Conservation (phyloP, 1,140 invertebrate genomes). For the Monomorium pharaonis region DNA sequence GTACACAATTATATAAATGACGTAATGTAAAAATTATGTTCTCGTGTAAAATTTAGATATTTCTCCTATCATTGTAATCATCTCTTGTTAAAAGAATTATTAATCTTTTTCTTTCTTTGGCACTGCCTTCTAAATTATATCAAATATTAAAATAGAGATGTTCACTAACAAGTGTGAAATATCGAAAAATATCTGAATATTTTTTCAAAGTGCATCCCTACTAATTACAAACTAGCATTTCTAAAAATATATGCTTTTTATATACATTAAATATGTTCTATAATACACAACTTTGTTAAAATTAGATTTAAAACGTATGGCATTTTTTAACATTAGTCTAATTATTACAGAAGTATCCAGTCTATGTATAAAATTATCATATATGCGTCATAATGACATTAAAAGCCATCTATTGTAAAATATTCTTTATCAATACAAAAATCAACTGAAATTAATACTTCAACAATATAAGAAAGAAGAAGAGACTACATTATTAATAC, state of each 20-base stretch:
- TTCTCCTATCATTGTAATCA: background rate
- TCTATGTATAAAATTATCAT: background rate
- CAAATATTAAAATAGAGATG: background rate
- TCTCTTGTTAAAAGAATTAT: background rate
- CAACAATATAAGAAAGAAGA: background rate
- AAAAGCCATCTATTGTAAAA: background rate
- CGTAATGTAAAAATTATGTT: background rate
- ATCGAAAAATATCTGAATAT: background rate
- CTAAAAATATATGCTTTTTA: background rate
- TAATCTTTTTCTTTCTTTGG: background rate
- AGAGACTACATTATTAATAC: background rate
- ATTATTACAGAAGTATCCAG: background rate
- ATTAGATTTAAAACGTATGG: background rate
- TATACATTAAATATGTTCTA: background rate
- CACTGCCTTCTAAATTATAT: background rate
- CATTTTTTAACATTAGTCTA: background rate
- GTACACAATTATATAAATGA: background rate
- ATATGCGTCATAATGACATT: background rate
- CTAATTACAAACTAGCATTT: background rate
- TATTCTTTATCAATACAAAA: background rate
- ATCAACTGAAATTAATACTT: background rate
- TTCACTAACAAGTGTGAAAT: background rate
- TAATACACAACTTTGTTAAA: background rate
- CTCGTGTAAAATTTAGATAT: background rate
- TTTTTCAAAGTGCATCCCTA: background rate